phyloP scores from a whole-genome alignment of 2,888 invertebrate genomes.

The Pandemis corylana region DNA sequence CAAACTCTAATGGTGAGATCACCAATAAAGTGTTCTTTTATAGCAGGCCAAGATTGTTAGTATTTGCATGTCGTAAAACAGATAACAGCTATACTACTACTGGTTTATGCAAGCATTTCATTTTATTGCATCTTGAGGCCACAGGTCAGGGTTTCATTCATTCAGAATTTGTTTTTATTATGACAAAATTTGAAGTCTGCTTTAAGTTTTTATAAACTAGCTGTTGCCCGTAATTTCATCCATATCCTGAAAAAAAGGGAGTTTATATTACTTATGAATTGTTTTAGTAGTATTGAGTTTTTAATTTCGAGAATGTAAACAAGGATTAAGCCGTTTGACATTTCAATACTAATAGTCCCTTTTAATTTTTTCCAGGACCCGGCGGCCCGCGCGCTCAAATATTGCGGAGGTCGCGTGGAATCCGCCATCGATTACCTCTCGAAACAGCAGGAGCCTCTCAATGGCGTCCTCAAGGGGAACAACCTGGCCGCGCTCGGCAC shows the following conservation, averaged over 20 bases:
- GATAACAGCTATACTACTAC: neutral
- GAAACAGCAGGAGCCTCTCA: slow-evolving; percentile 86
- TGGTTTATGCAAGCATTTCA: slow-evolving; percentile 2
- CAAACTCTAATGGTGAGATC: neutral
- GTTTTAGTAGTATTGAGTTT: no score
- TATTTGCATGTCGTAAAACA: slow-evolving; percentile 9
- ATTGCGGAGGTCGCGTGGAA: slow-evolving; percentile 88
- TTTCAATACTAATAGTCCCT: neutral
- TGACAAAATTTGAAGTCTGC: neutral
- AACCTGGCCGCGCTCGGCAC: slow-evolving; percentile 86
- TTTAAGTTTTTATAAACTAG: neutral
- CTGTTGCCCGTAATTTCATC: no score
- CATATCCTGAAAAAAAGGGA: no score
- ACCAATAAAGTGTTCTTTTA: neutral
- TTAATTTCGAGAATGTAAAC: no score
- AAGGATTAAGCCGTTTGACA: no score
- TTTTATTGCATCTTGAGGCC: slow-evolving; percentile 10
- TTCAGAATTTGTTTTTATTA: neutral
- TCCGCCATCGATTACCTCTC: slow-evolving; percentile 88
- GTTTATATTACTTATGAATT: no score
- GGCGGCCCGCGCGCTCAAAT: slow-evolving; percentile 88
- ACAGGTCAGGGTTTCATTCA: slow-evolving; percentile 2
- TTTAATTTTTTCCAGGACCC: slow-evolving; percentile 84
- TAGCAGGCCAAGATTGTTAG: neutral
- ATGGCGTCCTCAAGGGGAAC: slow-evolving; percentile 81